Base-by-base conservation (phyloP, 2,888 invertebrate genomes). In the Oegoconia quadripuncta region DNA sequence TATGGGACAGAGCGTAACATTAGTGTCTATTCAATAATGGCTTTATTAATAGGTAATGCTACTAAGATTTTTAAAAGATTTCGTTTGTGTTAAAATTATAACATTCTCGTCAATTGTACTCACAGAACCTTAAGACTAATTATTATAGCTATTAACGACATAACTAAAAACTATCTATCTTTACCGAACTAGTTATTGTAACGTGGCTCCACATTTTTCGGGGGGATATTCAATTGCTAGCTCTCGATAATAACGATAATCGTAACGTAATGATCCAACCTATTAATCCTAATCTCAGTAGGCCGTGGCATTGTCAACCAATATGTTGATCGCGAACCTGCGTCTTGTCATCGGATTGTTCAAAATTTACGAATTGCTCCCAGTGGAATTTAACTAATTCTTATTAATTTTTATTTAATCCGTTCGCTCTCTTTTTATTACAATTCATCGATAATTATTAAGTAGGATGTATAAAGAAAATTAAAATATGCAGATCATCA, bases 281-380 rank as follows among this genome's bases (percentile, higher is more conserved):
- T 48, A 54, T 46, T 33, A 35, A 30, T 30, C 23, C 31, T 48
- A 52, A 52, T 35, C 43, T 50, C 46, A 44, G 57, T 81, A 80
- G 81, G 81, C 82, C 81, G 65, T 69, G 56, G 66, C 75, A 75
- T 74, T 76, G 71, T 75, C 74, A 49, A 57, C 52, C 59, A 61
- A 52, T 47, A 45, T 46, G 44, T 37, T 31, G 23, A 39, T 15
- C 28, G 23, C 22, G 12, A 30, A 22, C n/a, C n/a, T n/a, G n/a
- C n/a, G n/a, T n/a, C n/a, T n/a, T n/a, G n/a, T n/a, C n/a, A n/a
- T n/a, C n/a, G n/a, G n/a, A n/a, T n/a, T n/a, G n/a, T n/a, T n/a
- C n/a, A n/a, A n/a, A n/a, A n/a, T n/a, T n/a, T n/a, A n/a, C n/a
- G n/a, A n/a, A n/a, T n/a, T n/a, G n/a, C n/a, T n/a, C n/a, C n/a